Evolutionary conservation across 2,797 vertebrate species (phyloP), one percentile per base, ranked within the genome.

Genomic region (Discoglossus pictus): DNA sequence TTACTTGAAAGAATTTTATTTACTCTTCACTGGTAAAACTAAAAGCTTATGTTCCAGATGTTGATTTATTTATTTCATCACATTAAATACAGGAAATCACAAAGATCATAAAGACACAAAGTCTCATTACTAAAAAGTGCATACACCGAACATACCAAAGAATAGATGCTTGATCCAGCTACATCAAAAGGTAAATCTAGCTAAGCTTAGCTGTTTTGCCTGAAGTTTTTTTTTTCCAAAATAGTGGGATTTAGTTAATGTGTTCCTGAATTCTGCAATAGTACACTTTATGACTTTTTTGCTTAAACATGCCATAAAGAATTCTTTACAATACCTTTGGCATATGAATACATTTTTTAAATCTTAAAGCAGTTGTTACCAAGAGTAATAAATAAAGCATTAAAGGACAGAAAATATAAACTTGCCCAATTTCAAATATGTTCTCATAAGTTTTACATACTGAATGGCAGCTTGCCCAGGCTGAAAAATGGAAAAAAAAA

Each of bases 51-150:
- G 47, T 53, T 83, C 84, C 78, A 78, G 65, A 81, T 65, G 27
- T 51, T 79, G 66, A 70, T 75, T 80, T 79, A 74, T 83, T 86
- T 84, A 78, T 84, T 83, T 80, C 75, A 79, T 81, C 82, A 82
- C 61, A 74, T 64, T 82, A 83, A 82, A 79, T 72, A 60, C 76
- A 80, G 79, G 75, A 86, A 82, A 79, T 82, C 52, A 82, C 81
- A 78, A 77, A 78, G 63, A 75, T 76, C 74, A 76, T 76, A 80
- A 82, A 80, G 80, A 73, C 75, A 75, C 65, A 75, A 76, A 64
- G 42, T 73, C 73, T 84, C 77, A 80, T 82, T 82, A 86, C 84
- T 78, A 81, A 78, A 75, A 79, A 78, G 50, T 79, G 80, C 75
- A 73, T 75, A 83, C 79, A 82, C 64, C 74, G 76, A 84, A 76